A percentile compares a stretch with the other conserved stretches of the same genome.
phyloP scores from a whole-genome alignment of 2,888 invertebrate species.

The Plebejus argus region DNA sequence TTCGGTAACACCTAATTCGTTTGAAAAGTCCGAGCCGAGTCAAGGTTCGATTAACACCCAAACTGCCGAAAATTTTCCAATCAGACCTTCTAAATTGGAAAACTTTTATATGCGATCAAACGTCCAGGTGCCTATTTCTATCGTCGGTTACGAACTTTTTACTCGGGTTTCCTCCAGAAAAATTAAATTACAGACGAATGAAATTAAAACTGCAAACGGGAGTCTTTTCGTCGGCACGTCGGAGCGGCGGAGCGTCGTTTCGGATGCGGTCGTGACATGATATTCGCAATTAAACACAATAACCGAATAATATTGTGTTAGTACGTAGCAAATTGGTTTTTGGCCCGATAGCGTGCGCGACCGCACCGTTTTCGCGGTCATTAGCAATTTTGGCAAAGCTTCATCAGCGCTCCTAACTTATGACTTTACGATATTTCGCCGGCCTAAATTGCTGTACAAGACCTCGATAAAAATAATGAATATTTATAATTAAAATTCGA shows the following conservation, averaged over 20 bases:
- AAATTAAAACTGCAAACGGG: slow-evolving; percentile 35
- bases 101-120: slow-evolving; percentile 79
- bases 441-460: slow-evolving; percentile 49
- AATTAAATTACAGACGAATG: slow-evolving; percentile 39
- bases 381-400: slow-evolving; percentile 77
- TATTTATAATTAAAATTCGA: slow-evolving; percentile 29
- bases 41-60: slow-evolving; percentile 77
- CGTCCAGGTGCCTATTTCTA: slow-evolving; percentile 77
- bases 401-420: slow-evolving; percentile 63
- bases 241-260: neutral
- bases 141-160: slow-evolving; percentile 68
- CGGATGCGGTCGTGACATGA: slow-evolving; percentile 40
- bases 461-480: slow-evolving; percentile 39
- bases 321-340: slow-evolving; percentile 75
- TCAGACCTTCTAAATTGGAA: slow-evolving; percentile 79
- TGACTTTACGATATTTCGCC: slow-evolving; percentile 62
- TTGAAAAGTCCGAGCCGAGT: slow-evolving; percentile 66
- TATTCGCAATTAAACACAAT: slow-evolving; percentile 43
- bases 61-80: slow-evolving; percentile 78
- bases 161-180: slow-evolving; percentile 48
- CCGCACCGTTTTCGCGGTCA: slow-evolving; percentile 69
- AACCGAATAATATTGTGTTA: slow-evolving; percentile 57
- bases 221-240: slow-evolving; percentile 7
- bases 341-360: slow-evolving; percentile 69
- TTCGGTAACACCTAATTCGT: slow-evolving; percentile 58